Evolutionary conservation across 2,888 invertebrate genomes (phyloP), one percentile per base, ranked within the genome.

Genomic region (Ichneumoninae sp.): DNA sequence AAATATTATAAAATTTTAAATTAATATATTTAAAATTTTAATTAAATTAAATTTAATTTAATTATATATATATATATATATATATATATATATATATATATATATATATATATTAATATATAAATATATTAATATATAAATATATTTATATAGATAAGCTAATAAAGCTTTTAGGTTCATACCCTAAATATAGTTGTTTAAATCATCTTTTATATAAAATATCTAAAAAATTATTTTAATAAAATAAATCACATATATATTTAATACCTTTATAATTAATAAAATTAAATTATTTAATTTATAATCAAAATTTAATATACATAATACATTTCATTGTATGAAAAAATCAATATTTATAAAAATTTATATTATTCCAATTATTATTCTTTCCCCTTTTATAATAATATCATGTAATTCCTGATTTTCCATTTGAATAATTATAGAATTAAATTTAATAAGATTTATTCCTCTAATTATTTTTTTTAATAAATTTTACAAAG

Each of bases 141-240:
- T n/a, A n/a, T n/a, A n/a, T n/a, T n/a, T n/a, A n/a, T n/a, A n/a
- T n/a, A n/a, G n/a, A n/a, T n/a, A n/a, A n/a, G n/a, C n/a, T n/a
- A n/a, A n/a, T n/a, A n/a, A 36, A 36, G 36, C 36, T 36, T 36
- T 36, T 36, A 36, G 36, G 36, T 8, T 36, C 36, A 36, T 36
- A 36, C 36, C 36, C 36, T 36, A 7, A 36, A 36, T 36, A 89
- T 82, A 87, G 84, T 80, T 79, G 40, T 83, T 66, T 88, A 91
- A 90, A 90, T 36, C 7, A 90, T 36, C 36, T 36, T 36, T 36
- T 57, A 79, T 92, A 89, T 89, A 90, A 91, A 90, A 90, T 93
- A 95, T 95, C 95, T 95, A 95, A 93, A 80, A 89, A 95, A 95
- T 94, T 95, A 95, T 94, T 94, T 94, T 95, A 95, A 95, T 95